These are phyloP conservation scores for Haemorhous mexicanus DNA, from an alignment of 2,113 vertebrate genomes.

Conservation along the genomic window DNA sequence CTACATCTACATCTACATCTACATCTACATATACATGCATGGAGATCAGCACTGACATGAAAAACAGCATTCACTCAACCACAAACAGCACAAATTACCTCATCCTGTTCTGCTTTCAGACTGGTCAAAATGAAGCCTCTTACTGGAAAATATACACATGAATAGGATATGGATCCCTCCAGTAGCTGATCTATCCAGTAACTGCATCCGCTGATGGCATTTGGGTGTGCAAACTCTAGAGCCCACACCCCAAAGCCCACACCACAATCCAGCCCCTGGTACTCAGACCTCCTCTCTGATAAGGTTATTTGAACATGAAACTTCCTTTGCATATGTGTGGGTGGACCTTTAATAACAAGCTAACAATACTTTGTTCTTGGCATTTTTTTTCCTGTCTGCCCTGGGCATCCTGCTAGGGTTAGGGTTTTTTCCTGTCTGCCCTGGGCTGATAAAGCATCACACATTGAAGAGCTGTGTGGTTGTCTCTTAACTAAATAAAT, in stretches of 20 bases:
- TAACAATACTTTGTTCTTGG: neutral
- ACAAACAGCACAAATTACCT: neutral
- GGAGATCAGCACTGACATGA: too few species aligned
- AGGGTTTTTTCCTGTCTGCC: too few species aligned
- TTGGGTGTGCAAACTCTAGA: neutral
- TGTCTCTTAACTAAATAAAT: neutral
- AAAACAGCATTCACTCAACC: neutral
- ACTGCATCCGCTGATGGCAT: neutral
- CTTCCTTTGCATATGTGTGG: fast-evolving
- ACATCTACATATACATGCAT: fast-evolving
- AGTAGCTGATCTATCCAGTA: neutral
- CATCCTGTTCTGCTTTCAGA: neutral
- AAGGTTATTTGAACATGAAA: fast-evolving
- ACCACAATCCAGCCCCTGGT: neutral
- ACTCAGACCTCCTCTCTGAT: neutral
- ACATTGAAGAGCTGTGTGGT: neutral
- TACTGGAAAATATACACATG: neutral
- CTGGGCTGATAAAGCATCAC: neutral
- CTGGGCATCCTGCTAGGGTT: neutral
- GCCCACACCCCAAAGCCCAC: neutral
- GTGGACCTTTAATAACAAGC: neutral
- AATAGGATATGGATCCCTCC: neutral
- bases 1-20: too few species aligned
- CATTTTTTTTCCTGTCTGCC: neutral
- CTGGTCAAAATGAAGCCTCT: neutral